These are phyloP conservation scores for Pygocentrus nattereri DNA, from an alignment of 2,797 vertebrate species.

Conservation along the genomic window DNA sequence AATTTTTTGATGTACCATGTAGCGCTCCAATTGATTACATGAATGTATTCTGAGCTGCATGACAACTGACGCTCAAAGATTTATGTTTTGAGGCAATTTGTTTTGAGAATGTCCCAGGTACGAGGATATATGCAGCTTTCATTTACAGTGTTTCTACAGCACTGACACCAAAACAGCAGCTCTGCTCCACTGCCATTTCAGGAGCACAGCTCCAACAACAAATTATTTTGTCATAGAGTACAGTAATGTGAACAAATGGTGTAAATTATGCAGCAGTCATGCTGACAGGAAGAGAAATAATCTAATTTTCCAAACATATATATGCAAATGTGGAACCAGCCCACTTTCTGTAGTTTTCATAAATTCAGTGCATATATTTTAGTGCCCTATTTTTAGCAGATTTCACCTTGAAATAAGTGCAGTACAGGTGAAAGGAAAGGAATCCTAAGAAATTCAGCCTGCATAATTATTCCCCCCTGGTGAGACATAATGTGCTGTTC, in stretches of 20 bases:
- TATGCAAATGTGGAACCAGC: slow-evolving; percentile 3
- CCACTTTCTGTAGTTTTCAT: not conserved
- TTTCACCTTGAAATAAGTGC: slow-evolving; percentile 2
- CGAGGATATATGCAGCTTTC: not conserved
- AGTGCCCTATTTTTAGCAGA: not conserved
- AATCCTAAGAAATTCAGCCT: not conserved
- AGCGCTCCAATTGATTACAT: too few relatives aligned
- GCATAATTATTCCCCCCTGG: not conserved
- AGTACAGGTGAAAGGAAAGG: not conserved
- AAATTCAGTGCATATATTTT: not conserved
- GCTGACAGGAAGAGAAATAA: not conserved
- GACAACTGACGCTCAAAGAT: too few relatives aligned
- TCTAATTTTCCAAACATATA: not conserved
- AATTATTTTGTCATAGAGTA: slow-evolving; percentile 14
- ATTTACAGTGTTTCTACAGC: slow-evolving; percentile 5
- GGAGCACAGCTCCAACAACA: slow-evolving; percentile 26
- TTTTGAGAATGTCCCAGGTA: too few relatives aligned
- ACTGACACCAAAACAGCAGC: slow-evolving; percentile 46
- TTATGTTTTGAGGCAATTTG: too few relatives aligned
- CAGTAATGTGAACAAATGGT: slow-evolving; percentile 3
- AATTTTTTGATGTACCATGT: too few relatives aligned
- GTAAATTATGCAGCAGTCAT: not conserved
- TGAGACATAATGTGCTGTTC: not conserved
- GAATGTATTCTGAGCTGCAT: too few relatives aligned
- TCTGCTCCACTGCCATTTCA: slow-evolving; percentile 34